Evolutionary conservation across 1,140 invertebrate genomes (phyloP).

Genomic region (Akabosia matsudoensis): DNA sequence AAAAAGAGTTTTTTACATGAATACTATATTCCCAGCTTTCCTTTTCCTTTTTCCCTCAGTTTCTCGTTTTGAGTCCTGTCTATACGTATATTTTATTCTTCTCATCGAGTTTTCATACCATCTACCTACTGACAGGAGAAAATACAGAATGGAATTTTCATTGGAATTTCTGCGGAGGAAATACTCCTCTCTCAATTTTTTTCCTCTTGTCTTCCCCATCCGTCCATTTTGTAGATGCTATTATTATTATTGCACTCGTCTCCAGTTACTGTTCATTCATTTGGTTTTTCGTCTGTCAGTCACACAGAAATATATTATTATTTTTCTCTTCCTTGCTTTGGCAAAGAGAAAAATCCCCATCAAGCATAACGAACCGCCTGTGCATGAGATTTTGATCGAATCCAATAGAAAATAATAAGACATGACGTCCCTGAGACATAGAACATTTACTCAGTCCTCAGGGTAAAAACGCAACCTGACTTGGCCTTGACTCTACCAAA

Average conservation of each 20-base stretch:
- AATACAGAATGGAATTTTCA: background rate
- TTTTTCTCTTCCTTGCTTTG: background rate
- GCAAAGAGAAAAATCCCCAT: background rate
- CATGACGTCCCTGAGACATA: too few relatives aligned
- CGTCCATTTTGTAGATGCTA: background rate
- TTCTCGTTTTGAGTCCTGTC: too few relatives aligned
- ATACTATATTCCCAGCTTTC: too few relatives aligned
- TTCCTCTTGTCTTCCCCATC: background rate
- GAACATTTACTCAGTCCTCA: too few relatives aligned
- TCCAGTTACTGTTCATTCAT: constrained; percentile 11
- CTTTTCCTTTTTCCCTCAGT: too few relatives aligned
- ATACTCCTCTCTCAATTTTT: constrained; percentile 13
- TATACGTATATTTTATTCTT: background rate
- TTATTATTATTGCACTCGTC: background rate
- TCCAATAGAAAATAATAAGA: too few relatives aligned
- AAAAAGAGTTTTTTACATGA: too few relatives aligned
- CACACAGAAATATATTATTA: constrained; percentile 19
- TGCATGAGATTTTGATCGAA: too few relatives aligned
- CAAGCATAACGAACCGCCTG: background rate
- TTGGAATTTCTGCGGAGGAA: constrained; percentile 8
- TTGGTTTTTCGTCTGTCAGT: background rate
- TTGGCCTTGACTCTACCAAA: too few relatives aligned
- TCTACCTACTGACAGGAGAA: background rate
- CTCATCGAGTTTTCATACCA: background rate
- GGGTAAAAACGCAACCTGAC: too few relatives aligned